These are phyloP conservation scores for Elmis aenea DNA, from an alignment of 2,888 invertebrate species.

Conservation along the genomic window DNA sequence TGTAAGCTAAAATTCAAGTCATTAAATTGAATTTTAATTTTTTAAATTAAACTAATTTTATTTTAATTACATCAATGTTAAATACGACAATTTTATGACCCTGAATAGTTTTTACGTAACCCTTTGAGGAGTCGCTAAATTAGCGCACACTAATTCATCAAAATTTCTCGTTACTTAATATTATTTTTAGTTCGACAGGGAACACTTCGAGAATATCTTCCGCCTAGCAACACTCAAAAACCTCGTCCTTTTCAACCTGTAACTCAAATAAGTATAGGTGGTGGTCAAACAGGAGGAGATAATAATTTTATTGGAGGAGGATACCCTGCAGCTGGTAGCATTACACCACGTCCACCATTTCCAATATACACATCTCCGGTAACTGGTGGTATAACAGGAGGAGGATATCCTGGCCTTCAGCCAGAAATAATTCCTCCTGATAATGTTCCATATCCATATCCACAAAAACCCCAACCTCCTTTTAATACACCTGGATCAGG, in stretches of 20 bases:
- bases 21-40: too few species aligned
- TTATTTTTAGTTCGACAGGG: constrained; percentile 59
- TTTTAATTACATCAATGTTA: too few species aligned
- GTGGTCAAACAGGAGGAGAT: constrained; percentile 12
- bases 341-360: constrained; percentile 41
- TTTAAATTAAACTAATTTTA: too few species aligned
- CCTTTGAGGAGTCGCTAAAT: too few species aligned
- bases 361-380: constrained; percentile 34
- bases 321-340: constrained; percentile 36
- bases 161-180: too few species aligned
- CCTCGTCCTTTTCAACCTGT: constrained; percentile 65
- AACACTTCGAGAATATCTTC: constrained; percentile 52
- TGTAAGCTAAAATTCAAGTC: too few species aligned
- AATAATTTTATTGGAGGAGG: constrained; percentile 24
- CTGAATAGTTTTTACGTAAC: too few species aligned
- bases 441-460: constrained; percentile 18
- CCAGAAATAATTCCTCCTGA: constrained; percentile 21
- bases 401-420: constrained; percentile 28
- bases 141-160: too few species aligned
- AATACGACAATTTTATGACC: too few species aligned
- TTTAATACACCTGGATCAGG: constrained; percentile 4
- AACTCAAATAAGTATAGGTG: constrained; percentile 24
- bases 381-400: constrained; percentile 34
- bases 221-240: constrained; percentile 58
- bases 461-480: constrained; percentile 17